Percentiles rank a stretch among this genome's conserved stretches.
These are phyloP conservation scores for Arctia plantaginis DNA, from an alignment of 2,888 invertebrate species.

Conservation along the genomic window DNA sequence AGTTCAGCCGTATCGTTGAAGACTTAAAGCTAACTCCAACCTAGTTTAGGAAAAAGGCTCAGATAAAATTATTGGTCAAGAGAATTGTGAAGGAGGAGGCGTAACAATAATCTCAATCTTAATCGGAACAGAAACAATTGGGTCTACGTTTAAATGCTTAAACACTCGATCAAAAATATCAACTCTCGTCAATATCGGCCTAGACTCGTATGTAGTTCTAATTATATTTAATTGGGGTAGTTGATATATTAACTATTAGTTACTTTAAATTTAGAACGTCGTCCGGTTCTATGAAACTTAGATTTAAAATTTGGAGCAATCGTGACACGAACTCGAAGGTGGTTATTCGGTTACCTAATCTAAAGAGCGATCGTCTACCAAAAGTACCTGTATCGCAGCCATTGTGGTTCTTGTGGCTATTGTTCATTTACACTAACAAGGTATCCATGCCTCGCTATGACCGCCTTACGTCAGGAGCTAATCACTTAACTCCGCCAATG, in stretches of 20 bases:
- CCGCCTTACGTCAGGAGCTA: slow-evolving; percentile 79
- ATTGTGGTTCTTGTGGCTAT: slow-evolving; percentile 54
- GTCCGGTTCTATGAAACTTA: slow-evolving; percentile 64
- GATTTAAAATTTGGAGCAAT: slow-evolving; percentile 71
- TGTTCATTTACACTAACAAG: slow-evolving; percentile 66
- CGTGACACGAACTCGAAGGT: slow-evolving; percentile 58
- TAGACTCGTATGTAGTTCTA: not conserved
- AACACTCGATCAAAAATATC: not conserved
- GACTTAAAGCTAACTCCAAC: too few relatives aligned
- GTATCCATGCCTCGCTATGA: slow-evolving; percentile 60
- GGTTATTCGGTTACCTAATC: slow-evolving; percentile 53
- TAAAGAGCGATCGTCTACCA: slow-evolving; percentile 51
- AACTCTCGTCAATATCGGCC: slow-evolving; percentile 1
- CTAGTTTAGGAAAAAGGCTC: too few relatives aligned
- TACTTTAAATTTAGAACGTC: slow-evolving; percentile 57
- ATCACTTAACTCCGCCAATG: slow-evolving; percentile 70
- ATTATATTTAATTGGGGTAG: slow-evolving; percentile 14
- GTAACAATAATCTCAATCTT: not conserved
- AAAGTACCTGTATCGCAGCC: slow-evolving; percentile 49
- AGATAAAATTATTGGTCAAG: not conserved
- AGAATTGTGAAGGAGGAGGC: not conserved
- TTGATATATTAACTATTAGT: slow-evolving; percentile 17
- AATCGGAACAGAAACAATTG: not conserved
- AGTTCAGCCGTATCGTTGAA: too few relatives aligned
- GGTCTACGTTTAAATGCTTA: not conserved